Evolutionary conservation across 2,888 invertebrate species (phyloP).

Genomic region (Chaitophorus viminalis): DNA sequence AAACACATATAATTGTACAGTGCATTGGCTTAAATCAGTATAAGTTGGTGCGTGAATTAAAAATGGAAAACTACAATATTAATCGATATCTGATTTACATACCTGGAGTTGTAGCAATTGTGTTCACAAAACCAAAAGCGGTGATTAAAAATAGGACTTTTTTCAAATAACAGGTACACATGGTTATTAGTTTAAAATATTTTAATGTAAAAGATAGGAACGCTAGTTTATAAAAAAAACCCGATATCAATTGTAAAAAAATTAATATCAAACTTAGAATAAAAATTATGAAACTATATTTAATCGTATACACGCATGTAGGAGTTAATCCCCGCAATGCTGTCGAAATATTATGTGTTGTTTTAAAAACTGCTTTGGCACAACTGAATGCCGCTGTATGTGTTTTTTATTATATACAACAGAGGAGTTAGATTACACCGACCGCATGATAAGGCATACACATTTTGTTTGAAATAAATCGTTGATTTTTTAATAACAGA

Average conservation of each 20-base stretch:
- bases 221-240: neutral
- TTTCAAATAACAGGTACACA: neutral
- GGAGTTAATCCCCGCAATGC: neutral
- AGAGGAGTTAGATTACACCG: conserved; percentile 36
- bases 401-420: conserved; percentile 11
- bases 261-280: neutral
- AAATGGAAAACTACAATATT: neutral
- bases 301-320: neutral
- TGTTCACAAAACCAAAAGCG: neutral
- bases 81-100: neutral
- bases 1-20: too few relatives aligned
- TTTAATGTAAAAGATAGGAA: neutral
- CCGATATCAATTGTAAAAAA: neutral
- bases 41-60: neutral
- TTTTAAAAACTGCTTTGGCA: conserved; percentile 40
- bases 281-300: neutral
- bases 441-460: conserved; percentile 20
- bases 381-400: conserved; percentile 18
- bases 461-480: conserved; percentile 40
- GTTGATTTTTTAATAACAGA: neutral
- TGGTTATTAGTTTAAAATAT: neutral
- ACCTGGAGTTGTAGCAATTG: neutral
- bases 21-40: too few relatives aligned
- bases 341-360: conserved; percentile 21
- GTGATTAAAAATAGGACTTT: conserved; percentile 5